Evolutionary conservation across 2,797 vertebrate species (phyloP).

Genomic region (Spinibarbus caldwelli): DNA sequence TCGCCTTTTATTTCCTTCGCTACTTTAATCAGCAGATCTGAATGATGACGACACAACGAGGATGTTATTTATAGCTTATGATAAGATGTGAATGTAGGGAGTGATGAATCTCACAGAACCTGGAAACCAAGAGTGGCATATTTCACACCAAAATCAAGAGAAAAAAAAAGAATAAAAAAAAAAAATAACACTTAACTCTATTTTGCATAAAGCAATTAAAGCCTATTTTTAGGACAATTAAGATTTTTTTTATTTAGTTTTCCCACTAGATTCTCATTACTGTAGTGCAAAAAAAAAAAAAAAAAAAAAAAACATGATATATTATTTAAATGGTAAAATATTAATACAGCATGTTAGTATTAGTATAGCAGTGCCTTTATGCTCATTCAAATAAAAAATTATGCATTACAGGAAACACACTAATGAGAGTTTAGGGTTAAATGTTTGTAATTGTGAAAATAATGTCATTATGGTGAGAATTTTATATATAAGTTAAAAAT

Average conservation of each 20-base stretch:
- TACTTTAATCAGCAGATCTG: neutral
- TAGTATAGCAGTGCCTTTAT: neutral
- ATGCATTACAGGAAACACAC: neutral
- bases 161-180: neutral
- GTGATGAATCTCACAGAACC: neutral
- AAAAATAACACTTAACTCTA: neutral
- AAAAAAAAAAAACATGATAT: no score
- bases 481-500: no score
- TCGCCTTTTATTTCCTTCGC: neutral
- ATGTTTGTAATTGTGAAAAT: neutral
- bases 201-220: neutral
- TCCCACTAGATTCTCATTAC: neutral
- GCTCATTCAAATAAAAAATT: neutral
- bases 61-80: neutral
- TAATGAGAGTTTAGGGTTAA: neutral
- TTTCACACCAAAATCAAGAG: constrained; percentile 13
- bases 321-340: neutral
- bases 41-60: neutral
- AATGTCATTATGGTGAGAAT: neutral
- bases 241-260: neutral
- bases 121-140: neutral
- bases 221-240: neutral
- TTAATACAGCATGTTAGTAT: neutral
- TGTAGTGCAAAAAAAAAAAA: neutral
- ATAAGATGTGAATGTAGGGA: constrained; percentile 7